These are phyloP conservation scores for Pollimyrus isidori DNA, from an alignment of 2,113 vertebrate genomes.

Conservation along the genomic window DNA sequence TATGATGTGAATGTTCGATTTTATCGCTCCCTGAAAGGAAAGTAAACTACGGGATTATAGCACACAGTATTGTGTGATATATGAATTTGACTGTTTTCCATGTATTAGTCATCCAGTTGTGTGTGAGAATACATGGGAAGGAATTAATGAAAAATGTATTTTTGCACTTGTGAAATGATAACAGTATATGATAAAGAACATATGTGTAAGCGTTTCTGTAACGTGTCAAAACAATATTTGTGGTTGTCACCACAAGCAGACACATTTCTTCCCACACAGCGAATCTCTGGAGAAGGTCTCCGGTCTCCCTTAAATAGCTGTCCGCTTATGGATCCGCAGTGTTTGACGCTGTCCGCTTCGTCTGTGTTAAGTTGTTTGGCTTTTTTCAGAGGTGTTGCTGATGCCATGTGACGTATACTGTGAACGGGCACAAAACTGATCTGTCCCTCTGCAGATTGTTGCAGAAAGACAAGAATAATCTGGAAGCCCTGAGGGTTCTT, in stretches of 20 bases:
- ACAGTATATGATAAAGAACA: neutral
- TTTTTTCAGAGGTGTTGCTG: neutral
- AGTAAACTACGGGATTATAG: neutral
- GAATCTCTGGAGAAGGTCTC: neutral
- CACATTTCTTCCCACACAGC: neutral
- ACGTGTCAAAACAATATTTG: neutral
- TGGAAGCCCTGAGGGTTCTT: slow-evolving; percentile 82
- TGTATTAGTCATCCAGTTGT: neutral
- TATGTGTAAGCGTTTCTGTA: neutral
- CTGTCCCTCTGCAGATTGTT: slow-evolving; percentile 69
- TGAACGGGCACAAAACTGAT: neutral
- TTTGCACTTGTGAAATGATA: neutral
- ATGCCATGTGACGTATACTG: neutral
- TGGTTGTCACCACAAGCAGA: neutral
- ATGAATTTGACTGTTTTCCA: neutral
- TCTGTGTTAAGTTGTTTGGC: neutral
- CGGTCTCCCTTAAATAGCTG: neutral
- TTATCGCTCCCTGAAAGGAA: neutral
- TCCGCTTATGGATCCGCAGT: neutral
- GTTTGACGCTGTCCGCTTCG: neutral
- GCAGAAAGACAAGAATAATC: slow-evolving; percentile 79
- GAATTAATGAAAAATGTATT: neutral
- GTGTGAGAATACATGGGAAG: neutral
- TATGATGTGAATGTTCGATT: neutral
- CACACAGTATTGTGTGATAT: neutral